phyloP scores from a whole-genome alignment of 64 coral and sea anemone species.

The Pocillopora verrucosa region DNA sequence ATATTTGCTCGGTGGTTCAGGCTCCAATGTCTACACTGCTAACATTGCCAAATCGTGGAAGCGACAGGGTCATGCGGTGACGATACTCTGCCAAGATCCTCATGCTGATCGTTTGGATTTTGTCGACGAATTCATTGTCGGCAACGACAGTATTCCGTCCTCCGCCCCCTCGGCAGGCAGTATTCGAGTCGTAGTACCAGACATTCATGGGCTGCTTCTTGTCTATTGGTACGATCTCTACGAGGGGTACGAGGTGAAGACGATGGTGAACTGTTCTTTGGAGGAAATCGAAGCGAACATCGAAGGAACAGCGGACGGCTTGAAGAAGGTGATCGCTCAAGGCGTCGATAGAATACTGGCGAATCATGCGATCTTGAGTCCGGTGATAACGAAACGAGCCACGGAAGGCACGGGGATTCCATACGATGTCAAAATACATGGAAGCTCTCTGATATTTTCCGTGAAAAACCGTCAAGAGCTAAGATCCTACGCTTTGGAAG shows the following conservation, averaged over 20 bases:
- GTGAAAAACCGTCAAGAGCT: slow-evolving; percentile 78
- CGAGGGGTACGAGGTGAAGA: slow-evolving; percentile 82
- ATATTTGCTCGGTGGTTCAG: slow-evolving; percentile 83
- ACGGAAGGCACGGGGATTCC: slow-evolving; percentile 57
- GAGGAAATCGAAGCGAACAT: slow-evolving; percentile 96
- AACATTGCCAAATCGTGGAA: slow-evolving; percentile 92
- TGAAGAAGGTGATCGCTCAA: slow-evolving; percentile 79
- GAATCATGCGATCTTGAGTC: slow-evolving; percentile 83
- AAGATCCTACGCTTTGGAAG: slow-evolving; percentile 78
- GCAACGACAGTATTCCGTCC: slow-evolving; percentile 63
- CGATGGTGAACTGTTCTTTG: slow-evolving; percentile 75
- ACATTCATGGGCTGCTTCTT: slow-evolving; percentile 84
- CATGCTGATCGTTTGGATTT: slow-evolving; percentile 72
- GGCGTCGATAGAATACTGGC: slow-evolving; percentile 87
- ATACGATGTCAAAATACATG: slow-evolving; percentile 86
- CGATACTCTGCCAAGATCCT: slow-evolving; percentile 88
- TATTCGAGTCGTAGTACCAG: slow-evolving; percentile 81
- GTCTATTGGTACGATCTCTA: slow-evolving; percentile 94
- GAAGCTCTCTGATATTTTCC: slow-evolving; percentile 87
- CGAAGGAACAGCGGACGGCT: slow-evolving; percentile 61
- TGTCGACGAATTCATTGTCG: slow-evolving; percentile 81
- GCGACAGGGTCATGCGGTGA: slow-evolving; percentile 85
- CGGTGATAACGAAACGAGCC: slow-evolving; percentile 83
- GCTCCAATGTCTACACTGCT: slow-evolving; percentile 89
- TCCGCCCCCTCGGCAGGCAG: slow-evolving; percentile 52